Evolutionary conservation across 2,797 vertebrate species (phyloP).

Genomic region (Lerista edwardsae): DNA sequence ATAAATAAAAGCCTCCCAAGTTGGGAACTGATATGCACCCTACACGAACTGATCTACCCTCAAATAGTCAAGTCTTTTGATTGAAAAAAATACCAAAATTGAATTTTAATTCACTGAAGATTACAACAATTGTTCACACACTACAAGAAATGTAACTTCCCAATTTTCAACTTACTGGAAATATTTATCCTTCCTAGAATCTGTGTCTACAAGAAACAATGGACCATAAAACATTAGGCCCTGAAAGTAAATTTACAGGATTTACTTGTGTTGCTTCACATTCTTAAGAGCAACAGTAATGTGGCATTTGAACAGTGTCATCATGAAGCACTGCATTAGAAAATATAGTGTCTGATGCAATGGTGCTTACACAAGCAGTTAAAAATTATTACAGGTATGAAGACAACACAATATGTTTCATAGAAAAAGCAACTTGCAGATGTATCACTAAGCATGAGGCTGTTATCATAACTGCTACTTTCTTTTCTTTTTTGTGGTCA

Average conservation of each 20-base stretch:
- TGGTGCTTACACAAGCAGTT: not conserved
- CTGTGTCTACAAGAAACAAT: not conserved
- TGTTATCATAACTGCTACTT: slow-evolving; percentile 79
- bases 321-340: not conserved
- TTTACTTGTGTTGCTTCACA: not conserved
- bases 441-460: slow-evolving; percentile 61
- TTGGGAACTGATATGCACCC: too few species aligned
- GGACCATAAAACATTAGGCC: not conserved
- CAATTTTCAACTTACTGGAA: not conserved
- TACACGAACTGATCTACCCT: not conserved
- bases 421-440: slow-evolving; percentile 66
- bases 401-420: slow-evolving; percentile 67
- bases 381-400: slow-evolving; percentile 35
- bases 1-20: not conserved
- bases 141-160: not conserved
- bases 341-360: not conserved
- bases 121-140: not conserved
- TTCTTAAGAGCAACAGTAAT: not conserved
- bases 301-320: not conserved
- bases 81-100: not conserved
- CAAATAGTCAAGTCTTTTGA: not conserved
- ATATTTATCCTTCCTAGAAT: not conserved
- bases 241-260: not conserved
- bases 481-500: slow-evolving; percentile 81
- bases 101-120: not conserved